Evolutionary conservation across 1,140 invertebrate genomes (phyloP), one percentile per base, ranked within the genome.

Genomic region (Alviniconcha marisindica): DNA sequence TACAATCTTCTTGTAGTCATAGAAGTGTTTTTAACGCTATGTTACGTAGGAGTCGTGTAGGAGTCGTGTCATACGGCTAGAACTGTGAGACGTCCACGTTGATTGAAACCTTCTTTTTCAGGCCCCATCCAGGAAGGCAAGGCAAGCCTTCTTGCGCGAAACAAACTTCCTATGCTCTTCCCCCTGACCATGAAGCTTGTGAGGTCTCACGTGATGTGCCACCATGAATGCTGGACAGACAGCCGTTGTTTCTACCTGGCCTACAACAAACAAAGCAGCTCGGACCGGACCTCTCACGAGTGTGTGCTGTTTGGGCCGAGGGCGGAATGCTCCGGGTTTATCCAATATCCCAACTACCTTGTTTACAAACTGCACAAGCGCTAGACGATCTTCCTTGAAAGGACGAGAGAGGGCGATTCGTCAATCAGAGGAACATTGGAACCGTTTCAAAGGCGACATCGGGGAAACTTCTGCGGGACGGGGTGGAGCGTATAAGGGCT

Each of bases 81-180:
- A n/a, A n/a, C n/a, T n/a, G n/a, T n/a, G n/a, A n/a, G n/a, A n/a
- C n/a, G n/a, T n/a, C n/a, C n/a, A n/a, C n/a, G n/a, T n/a, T n/a
- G n/a, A n/a, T n/a, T n/a, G n/a, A n/a, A n/a, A n/a, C n/a, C n/a
- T n/a, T n/a, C n/a, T n/a, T n/a, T n/a, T n/a, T n/a, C 36, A 73
- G 71, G 42, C 24, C 71, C 36, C 38, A 44, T 42, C 0, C 3
- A 42, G 24, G 71, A 40, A 0, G 71, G 71, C 21, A 40, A 74
- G 18, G 38, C 71, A 24, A 42, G 21, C 24, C 1, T 78, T 33
- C 51, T 78, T 51, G 4, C 51, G 36, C 51, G 77, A 38, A 54
- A 78, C 77, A 63, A 63, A 33, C n/a, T 63, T 28, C 77, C 77
- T 54, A 36, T 78, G 77, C 33, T 54, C 31, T 36, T 56, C 7